A percentile compares a stretch with the other conserved stretches of the same genome.
These are phyloP conservation scores for Chymomyza fuscimana DNA, from an alignment of 2,888 invertebrate species.

Conservation along the genomic window DNA sequence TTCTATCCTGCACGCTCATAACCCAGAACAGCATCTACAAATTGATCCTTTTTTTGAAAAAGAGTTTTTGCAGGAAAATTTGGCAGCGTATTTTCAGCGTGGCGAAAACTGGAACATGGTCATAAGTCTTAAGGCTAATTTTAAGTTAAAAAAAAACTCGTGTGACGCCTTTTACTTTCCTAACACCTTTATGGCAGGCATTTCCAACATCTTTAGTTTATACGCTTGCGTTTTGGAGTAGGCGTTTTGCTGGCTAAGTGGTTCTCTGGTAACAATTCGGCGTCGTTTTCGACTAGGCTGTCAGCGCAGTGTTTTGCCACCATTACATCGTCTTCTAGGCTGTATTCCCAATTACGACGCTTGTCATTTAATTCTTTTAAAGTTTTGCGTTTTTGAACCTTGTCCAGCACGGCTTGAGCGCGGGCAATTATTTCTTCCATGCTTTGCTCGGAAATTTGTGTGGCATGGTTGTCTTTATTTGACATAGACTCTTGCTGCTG, in stretches of 20 bases:
- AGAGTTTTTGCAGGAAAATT: too few species aligned
- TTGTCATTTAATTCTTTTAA: conserved; percentile 29
- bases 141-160: not conserved
- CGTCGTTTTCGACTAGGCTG: not conserved
- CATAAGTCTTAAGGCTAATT: too few species aligned
- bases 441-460: not conserved
- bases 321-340: not conserved
- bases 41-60: too few species aligned
- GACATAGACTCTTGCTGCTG: not conserved
- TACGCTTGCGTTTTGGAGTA: not conserved
- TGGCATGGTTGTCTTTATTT: not conserved
- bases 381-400: conserved; percentile 18
- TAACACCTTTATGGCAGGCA: too few species aligned
- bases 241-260: not conserved
- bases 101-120: too few species aligned
- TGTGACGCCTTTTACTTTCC: too few species aligned
- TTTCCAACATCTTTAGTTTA: not conserved
- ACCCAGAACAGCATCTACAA: too few species aligned
- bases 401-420: conserved; percentile 37
- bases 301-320: not conserved
- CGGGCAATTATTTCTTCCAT: conserved; percentile 35
- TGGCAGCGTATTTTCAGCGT: too few species aligned
- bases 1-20: too few species aligned
- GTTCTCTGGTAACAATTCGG: not conserved
- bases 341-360: not conserved